Evolutionary conservation across 2,888 invertebrate species (phyloP).

Genomic region (Xanthorhoe designata): DNA sequence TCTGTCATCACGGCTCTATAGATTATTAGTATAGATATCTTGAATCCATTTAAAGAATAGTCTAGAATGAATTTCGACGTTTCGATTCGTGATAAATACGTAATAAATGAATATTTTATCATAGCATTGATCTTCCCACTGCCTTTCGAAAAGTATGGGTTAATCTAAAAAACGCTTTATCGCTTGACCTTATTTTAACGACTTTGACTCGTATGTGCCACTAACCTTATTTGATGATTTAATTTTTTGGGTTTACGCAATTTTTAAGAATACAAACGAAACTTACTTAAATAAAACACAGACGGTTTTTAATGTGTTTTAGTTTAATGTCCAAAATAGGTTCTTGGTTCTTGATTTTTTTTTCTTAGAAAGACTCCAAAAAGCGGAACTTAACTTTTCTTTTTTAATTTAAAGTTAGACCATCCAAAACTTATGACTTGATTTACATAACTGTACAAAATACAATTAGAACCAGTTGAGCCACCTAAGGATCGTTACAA

Average conservation of each 20-base stretch:
- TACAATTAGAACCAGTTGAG: too few relatives aligned
- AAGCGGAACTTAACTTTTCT: too few relatives aligned
- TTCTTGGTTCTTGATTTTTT: too few relatives aligned
- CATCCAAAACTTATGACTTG: too few relatives aligned
- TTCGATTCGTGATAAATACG: background rate
- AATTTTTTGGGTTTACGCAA: slow-evolving; percentile 8
- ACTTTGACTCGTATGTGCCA: slow-evolving; percentile 25
- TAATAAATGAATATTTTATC: slow-evolving; percentile 11
- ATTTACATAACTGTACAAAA: too few relatives aligned
- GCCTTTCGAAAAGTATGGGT: slow-evolving; percentile 22
- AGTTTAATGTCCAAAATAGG: too few relatives aligned
- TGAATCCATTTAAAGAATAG: background rate
- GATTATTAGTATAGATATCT: background rate
- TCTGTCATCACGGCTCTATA: too few relatives aligned
- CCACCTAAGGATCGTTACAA: too few relatives aligned
- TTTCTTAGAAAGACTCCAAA: too few relatives aligned
- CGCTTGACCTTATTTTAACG: slow-evolving; percentile 40
- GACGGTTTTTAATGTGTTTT: too few relatives aligned
- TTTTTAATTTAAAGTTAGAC: too few relatives aligned
- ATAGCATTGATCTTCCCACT: slow-evolving; percentile 12
- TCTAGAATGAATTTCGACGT: background rate
- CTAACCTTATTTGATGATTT: slow-evolving; percentile 25
- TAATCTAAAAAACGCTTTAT: slow-evolving; percentile 31
- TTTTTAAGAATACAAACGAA: background rate
- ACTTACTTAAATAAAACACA: too few relatives aligned